Conservation (phyloP, 2,113 vertebrate genomes). For the Ammodytes dubius region DNA sequence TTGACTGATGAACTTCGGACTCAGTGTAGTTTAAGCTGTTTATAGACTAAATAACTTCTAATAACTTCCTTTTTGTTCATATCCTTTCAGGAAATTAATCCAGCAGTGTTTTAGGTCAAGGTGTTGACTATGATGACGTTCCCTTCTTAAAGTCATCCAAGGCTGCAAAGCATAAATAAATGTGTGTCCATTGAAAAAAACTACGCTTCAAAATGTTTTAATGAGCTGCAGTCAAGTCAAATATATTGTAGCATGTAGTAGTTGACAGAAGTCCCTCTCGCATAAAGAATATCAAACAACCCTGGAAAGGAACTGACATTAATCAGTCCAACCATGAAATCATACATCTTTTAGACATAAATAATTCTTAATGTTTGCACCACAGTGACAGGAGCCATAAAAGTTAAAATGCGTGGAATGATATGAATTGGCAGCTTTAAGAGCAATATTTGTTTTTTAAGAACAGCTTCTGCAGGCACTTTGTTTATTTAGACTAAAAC, state of each 20-base stretch:
- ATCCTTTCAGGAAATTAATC: neutral
- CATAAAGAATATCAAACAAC: neutral
- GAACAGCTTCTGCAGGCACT: neutral
- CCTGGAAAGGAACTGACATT: neutral
- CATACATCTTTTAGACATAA: neutral
- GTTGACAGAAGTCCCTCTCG: slow-evolving; percentile 4
- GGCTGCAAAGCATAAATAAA: neutral
- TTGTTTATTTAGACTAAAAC: neutral
- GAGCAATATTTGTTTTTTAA: neutral
- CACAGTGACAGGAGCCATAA: neutral
- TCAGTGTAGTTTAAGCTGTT: neutral
- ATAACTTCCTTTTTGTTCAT: neutral
- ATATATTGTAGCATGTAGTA: neutral
- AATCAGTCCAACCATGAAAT: neutral
- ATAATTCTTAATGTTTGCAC: slow-evolving; percentile 23
- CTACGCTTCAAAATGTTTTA: neutral
- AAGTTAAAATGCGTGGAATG: neutral
- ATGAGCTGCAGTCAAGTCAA: neutral
- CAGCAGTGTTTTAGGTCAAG: neutral
- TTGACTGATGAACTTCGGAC: slow-evolving; percentile 56
- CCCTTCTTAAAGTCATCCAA: neutral
- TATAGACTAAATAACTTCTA: neutral
- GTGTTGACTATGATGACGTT: neutral
- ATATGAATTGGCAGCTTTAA: neutral
- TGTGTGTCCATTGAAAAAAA: neutral